Evolutionary conservation across 2,797 vertebrate species (phyloP), one percentile per base, ranked within the genome.

Genomic region (Anguilla megastoma): DNA sequence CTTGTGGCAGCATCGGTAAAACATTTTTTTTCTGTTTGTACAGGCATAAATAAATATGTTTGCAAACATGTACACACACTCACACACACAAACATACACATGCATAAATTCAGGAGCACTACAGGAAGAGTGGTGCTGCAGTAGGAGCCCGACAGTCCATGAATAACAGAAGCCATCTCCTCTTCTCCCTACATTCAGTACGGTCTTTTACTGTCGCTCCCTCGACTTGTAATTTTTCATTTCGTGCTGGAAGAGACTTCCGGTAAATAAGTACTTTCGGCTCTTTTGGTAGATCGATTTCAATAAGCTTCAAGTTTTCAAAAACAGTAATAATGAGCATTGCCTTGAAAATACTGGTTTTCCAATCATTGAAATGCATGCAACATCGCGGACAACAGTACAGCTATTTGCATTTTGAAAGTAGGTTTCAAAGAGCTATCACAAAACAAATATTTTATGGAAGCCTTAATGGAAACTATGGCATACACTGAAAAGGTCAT

Each of bases 71-170:
- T 14, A 18, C 54, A 56, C 54, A 3, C 54, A 56, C 54, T 16
- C 12, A 56, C 14, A 56, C 54, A 56, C 12, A 56, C 54, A 16
- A 12, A 66, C 24, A 27, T 12, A 66, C 9, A 9, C 21, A 24
- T 4, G 5, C 24, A 66, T 24, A 52, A 24, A 50, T 50, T n/a
- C 27, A n/a, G 45, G 10, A 52, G 7, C 7, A 2, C 21, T 52
- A 1, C 45, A 50, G 66, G n/a, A 16, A 48, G n/a, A 52, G 50
- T 52, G 50, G 7, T 54, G 14, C 3, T 50, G 1, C 21, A 41
- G 36, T 8, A 50, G 87, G 91, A 92, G 89, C 71, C 63, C 89
- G 93, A 92, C 88, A 91, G 85, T 4, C 89, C 86, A 63, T 88
- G 33, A 93, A 91, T 80, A 92, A 27, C 27, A 74, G 71, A 21